Conservation (phyloP, 2,888 invertebrate species). For the Xanthostigma xanthostigma region DNA sequence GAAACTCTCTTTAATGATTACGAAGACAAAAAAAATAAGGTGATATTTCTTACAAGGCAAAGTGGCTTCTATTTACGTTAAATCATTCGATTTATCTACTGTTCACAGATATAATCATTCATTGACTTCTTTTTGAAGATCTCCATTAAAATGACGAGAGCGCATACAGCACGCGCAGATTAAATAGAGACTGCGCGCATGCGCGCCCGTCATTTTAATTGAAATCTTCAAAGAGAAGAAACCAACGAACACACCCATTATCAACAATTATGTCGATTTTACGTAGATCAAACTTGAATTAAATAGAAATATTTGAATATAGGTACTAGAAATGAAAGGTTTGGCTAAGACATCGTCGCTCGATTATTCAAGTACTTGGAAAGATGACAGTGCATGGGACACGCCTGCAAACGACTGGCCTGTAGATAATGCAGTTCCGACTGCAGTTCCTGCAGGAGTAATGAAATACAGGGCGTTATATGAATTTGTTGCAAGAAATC, state of each 20-base stretch:
- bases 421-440: constrained; percentile 22
- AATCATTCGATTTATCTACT: background rate
- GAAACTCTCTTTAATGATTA: constrained; percentile 50
- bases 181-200: no score
- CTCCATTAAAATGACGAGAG: no score
- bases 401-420: constrained; percentile 34
- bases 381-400: constrained; percentile 41
- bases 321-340: constrained; percentile 38
- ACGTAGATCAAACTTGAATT: background rate
- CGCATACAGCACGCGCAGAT: no score
- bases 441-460: constrained; percentile 31
- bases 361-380: constrained; percentile 40
- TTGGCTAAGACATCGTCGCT: constrained; percentile 19
- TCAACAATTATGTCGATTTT: no score
- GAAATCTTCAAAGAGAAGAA: no score
- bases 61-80: background rate
- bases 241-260: no score
- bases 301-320: constrained; percentile 4
- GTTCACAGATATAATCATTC: no score
- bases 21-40: constrained; percentile 44
- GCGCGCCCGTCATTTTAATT: no score
- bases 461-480: constrained; percentile 79
- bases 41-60: constrained; percentile 8
- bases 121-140: no score
- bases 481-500: constrained; percentile 82